Conservation (phyloP, 2,797 vertebrate genomes). For the Muscicapa comitata region DNA sequence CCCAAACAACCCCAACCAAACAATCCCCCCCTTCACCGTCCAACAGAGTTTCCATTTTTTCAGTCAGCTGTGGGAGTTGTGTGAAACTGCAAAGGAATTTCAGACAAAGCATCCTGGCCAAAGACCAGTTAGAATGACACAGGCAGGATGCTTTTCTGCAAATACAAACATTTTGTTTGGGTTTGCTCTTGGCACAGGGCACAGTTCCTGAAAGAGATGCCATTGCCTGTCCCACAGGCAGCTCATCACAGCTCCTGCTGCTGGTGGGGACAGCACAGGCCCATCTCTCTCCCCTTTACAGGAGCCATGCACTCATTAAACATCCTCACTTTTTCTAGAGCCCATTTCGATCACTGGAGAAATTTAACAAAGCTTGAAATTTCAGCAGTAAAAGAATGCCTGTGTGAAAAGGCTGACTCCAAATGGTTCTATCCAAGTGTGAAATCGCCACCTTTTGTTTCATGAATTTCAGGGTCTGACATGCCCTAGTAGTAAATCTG, state of each 20-base stretch:
- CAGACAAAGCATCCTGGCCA: not conserved
- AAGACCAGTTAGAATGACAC: not conserved
- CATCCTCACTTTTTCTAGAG: not conserved
- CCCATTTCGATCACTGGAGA: not conserved
- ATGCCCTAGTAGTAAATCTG: not conserved
- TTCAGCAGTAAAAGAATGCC: not conserved
- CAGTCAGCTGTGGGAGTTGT: not conserved
- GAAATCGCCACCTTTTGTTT: not conserved
- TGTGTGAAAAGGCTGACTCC: not conserved
- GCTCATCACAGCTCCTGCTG: not conserved
- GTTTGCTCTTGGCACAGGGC: not conserved
- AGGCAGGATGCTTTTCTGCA: not conserved
- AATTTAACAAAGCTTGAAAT: not conserved
- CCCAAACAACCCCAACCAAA: not conserved
- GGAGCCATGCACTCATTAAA: not conserved
- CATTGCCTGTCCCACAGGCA: not conserved
- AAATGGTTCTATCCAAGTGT: not conserved
- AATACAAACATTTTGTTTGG: not conserved
- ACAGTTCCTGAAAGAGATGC: not conserved
- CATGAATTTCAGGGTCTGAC: not conserved
- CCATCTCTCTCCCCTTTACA: fast-evolving
- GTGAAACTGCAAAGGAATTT: not conserved
- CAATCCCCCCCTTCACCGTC: fast-evolving
- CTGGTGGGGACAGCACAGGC: not conserved
- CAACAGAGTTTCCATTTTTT: not conserved